These are phyloP conservation scores for Entomyzon cyanotis DNA, from an alignment of 2,113 vertebrate species.

Conservation along the genomic window DNA sequence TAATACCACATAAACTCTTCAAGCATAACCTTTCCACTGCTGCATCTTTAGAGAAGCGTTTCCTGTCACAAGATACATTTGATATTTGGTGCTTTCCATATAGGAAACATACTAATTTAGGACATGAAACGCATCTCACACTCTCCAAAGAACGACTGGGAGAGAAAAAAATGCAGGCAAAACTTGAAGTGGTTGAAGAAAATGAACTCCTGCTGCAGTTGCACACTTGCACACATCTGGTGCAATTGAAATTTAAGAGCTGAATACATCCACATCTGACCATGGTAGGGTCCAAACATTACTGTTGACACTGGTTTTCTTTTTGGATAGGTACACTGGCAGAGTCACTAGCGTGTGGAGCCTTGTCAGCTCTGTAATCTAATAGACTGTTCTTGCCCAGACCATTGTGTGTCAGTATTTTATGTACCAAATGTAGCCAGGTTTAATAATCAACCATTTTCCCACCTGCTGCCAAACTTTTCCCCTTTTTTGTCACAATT, in stretches of 20 bases:
- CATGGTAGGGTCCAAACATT: slow-evolving; percentile 37
- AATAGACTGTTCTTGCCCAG: slow-evolving; percentile 68
- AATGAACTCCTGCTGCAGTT: slow-evolving; percentile 23
- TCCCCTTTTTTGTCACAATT: background rate
- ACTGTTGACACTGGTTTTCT: slow-evolving; percentile 60
- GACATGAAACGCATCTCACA: background rate
- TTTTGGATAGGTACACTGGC: slow-evolving; percentile 61
- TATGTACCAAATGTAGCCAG: slow-evolving; percentile 56
- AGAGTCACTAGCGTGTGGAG: slow-evolving; percentile 31
- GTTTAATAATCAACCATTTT: slow-evolving; percentile 49
- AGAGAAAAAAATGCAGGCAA: background rate
- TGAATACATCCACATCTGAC: slow-evolving; percentile 52
- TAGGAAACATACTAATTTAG: background rate
- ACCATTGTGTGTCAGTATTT: slow-evolving; percentile 62
- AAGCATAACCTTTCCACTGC: background rate
- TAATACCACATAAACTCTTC: background rate
- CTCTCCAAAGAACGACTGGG: background rate
- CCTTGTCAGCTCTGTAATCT: slow-evolving; percentile 64
- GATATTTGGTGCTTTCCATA: background rate
- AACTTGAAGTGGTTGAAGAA: background rate
- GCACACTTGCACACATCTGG: slow-evolving; percentile 59
- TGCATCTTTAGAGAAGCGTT: background rate
- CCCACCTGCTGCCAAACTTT: slow-evolving; percentile 36
- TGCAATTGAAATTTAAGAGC: slow-evolving; percentile 57
- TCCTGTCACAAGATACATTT: background rate